Conservation (phyloP, 2,888 invertebrate species). For the Lymantria dispar region DNA sequence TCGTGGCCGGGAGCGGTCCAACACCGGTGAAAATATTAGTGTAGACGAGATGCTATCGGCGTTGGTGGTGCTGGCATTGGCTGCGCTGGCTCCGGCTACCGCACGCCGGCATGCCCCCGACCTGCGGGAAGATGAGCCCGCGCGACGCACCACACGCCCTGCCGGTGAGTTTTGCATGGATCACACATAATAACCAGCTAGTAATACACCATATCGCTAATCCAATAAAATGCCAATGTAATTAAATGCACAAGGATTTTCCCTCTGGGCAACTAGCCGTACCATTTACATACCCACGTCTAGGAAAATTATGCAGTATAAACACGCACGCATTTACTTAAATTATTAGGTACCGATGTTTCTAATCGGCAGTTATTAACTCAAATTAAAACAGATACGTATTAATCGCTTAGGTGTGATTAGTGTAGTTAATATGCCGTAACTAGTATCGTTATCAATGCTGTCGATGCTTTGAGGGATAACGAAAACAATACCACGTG, state of each 20-base stretch:
- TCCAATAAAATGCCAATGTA: slow-evolving; percentile 38
- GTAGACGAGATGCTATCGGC: slow-evolving; percentile 66
- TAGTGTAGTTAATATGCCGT: slow-evolving; percentile 16
- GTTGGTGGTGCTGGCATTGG: slow-evolving; percentile 69
- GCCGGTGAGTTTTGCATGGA: slow-evolving; percentile 84
- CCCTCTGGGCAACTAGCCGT: slow-evolving; percentile 7
- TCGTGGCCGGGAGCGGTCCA: slow-evolving; percentile 65
- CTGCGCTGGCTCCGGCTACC: slow-evolving; percentile 53
- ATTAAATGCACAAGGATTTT: slow-evolving; percentile 50
- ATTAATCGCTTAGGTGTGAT: slow-evolving; percentile 14
- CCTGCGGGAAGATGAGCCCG: slow-evolving; percentile 85
- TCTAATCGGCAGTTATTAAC: slow-evolving; percentile 36
- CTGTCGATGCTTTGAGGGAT: slow-evolving; percentile 55
- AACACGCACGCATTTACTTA: slow-evolving; percentile 57
- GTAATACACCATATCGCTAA: slow-evolving; percentile 48
- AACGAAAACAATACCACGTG: slow-evolving; percentile 80
- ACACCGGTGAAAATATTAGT: slow-evolving; percentile 51
- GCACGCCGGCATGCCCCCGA: slow-evolving; percentile 84
- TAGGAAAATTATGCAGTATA: slow-evolving; percentile 21
- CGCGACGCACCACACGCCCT: slow-evolving; percentile 84
- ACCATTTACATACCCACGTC: slow-evolving; percentile 5
- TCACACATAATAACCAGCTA: slow-evolving; percentile 53
- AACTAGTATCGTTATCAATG: slow-evolving; percentile 55
- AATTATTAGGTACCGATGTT: slow-evolving; percentile 56
- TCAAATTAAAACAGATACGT: slow-evolving; percentile 45